These are phyloP conservation scores for Oreotragus oreotragus DNA, from an alignment of 2,113 vertebrate genomes.

Conservation along the genomic window DNA sequence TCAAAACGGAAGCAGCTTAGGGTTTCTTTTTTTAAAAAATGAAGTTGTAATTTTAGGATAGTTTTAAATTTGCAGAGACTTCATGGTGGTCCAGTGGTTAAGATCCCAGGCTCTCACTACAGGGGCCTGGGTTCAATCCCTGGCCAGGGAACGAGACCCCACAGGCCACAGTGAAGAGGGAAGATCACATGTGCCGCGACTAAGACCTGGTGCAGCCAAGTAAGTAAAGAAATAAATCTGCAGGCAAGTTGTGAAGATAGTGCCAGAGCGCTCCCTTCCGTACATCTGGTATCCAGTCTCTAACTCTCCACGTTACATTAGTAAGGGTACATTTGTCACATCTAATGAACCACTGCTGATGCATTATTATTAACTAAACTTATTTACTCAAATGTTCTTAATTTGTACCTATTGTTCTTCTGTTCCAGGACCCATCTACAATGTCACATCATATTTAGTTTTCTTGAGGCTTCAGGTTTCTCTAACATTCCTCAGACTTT, in stretches of 20 bases:
- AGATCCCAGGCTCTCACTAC: not conserved
- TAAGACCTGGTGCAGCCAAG: not conserved
- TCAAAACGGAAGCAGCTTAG: not conserved
- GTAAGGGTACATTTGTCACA: not conserved
- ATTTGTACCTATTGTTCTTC: not conserved
- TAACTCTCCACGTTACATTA: not conserved
- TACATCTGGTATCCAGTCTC: not conserved
- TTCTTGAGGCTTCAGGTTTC: fast-evolving
- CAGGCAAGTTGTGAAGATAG: not conserved
- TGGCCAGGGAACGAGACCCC: not conserved
- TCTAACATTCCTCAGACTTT: not conserved
- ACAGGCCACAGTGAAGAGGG: not conserved
- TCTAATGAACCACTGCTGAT: not conserved
- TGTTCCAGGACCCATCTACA: not conserved
- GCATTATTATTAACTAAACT: not conserved
- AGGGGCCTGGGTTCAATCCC: not conserved
- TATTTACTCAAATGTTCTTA: not conserved
- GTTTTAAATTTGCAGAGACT: not conserved
- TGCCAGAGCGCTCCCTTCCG: not conserved
- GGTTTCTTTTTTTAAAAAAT: not conserved
- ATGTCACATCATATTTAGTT: too few relatives aligned
- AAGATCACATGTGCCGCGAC: fast-evolving
- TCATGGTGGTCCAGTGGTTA: not conserved
- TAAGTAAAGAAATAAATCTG: not conserved
- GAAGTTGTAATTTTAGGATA: not conserved